Evolutionary conservation across 1,140 invertebrate genomes (phyloP), one percentile per base, ranked within the genome.

Genomic region (Catajapyx aquilonaris): DNA sequence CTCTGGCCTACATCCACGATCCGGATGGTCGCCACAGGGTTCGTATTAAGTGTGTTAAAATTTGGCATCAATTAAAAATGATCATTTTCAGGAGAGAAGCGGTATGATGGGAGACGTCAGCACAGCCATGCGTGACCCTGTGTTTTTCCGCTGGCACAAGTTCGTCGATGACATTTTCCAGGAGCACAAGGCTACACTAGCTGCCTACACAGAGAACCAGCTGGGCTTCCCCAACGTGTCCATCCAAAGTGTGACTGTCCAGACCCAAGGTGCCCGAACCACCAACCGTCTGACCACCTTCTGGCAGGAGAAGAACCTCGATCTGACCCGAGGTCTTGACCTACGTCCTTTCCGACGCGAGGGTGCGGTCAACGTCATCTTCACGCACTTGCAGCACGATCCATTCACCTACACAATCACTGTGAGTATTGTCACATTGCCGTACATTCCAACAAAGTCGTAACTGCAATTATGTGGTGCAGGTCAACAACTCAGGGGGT

Each of bases 361-460:
- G 3, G 76, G 76, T 20, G 52, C 68, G 11, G 65, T 81, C 18
- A 66, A 76, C 31, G 74, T 73, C 0, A 56, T 66, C 3, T 67
- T 80, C 51, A 76, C 69, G 1, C 81, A 86, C 52, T 53, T 86
- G 34, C 70, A 81, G 49, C 78, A 84, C 39, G 47, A 63, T 4
- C 65, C 68, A 11, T 85, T 76, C 55, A 59, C 52, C 1, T 75
- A 73, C 44, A 59, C 47, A 3, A 61, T 58, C 5, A 3, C 9
- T 7, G 23, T 28, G 13, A 28, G 23, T n/a, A n/a, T n/a, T n/a
- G n/a, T n/a, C n/a, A n/a, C n/a, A n/a, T n/a, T n/a, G n/a, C n/a
- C n/a, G n/a, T n/a, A n/a, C n/a, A n/a, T n/a, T n/a, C n/a, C n/a
- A n/a, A n/a, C n/a, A n/a, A n/a, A n/a, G n/a, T n/a, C n/a, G n/a